These are phyloP conservation scores for Caenorhabditis sinica DNA, from an alignment of 2,888 invertebrate genomes.

Conservation along the genomic window DNA sequence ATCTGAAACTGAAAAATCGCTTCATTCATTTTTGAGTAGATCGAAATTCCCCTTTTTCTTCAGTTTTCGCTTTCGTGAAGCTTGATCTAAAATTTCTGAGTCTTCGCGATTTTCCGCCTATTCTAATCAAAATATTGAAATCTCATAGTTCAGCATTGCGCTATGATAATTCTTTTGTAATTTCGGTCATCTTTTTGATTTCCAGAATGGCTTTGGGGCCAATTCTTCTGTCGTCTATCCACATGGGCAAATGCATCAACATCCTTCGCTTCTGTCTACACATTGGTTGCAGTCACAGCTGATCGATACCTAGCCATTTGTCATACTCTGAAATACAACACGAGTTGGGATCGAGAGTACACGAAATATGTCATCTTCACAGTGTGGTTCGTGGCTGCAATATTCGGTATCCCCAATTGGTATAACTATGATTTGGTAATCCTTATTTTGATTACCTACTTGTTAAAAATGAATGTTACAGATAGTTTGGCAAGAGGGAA, in stretches of 20 bases:
- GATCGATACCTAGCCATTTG: constrained; percentile 83
- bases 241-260: constrained; percentile 83
- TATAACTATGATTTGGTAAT: constrained; percentile 78
- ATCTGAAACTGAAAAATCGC: too few species aligned
- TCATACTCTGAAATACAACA: constrained; percentile 81
- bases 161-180: not conserved
- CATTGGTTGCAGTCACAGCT: constrained; percentile 83
- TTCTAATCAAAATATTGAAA: too few species aligned
- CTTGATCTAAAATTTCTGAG: too few species aligned
- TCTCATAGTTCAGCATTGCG: too few species aligned
- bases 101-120: too few species aligned
- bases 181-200: not conserved
- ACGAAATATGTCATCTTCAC: constrained; percentile 80
- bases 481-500: constrained; percentile 62
- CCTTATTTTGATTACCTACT: not conserved
- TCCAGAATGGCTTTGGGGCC: constrained; percentile 83
- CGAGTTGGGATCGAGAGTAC: constrained; percentile 77
- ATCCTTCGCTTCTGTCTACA: constrained; percentile 83
- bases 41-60: too few species aligned
- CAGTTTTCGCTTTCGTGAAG: too few species aligned
- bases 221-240: constrained; percentile 81
- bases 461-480: not conserved
- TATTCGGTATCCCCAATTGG: constrained; percentile 81
- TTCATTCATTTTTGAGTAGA: too few species aligned
- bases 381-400: constrained; percentile 80